A percentile compares a stretch with the other conserved stretches of the same genome.
Conservation (phyloP, 2,113 vertebrate genomes). For the Gymnocephalus cernua region DNA sequence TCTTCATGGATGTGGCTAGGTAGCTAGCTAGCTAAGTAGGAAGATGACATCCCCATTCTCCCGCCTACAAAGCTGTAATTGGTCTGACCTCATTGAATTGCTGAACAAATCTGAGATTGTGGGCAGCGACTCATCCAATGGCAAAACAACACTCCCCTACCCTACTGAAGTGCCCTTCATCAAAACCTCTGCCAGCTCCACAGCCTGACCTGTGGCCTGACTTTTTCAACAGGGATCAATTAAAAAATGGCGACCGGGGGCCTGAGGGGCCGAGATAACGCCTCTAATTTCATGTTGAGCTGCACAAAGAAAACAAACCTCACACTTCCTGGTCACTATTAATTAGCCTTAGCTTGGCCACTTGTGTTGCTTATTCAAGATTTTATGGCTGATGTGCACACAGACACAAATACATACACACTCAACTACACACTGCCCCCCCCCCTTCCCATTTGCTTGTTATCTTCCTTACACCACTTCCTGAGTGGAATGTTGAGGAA, state of each 20-base stretch:
- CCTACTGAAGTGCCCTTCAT: not conserved
- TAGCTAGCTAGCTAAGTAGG: not conserved
- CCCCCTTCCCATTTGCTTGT: slow-evolving; percentile 31
- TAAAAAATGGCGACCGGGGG: slow-evolving; percentile 59
- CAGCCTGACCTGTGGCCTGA: slow-evolving; percentile 21
- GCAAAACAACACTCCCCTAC: not conserved
- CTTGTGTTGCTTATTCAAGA: slow-evolving; percentile 74
- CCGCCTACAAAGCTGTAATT: not conserved
- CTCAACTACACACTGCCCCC: slow-evolving; percentile 4
- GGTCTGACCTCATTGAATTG: not conserved
- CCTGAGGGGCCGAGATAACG: slow-evolving; percentile 93
- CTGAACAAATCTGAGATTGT: not conserved
- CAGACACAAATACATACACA: slow-evolving; percentile 14
- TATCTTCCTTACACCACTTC: slow-evolving; percentile 74
- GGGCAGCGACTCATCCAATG: not conserved
- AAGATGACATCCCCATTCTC: not conserved
- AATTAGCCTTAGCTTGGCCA: slow-evolving; percentile 76
- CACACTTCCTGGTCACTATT: slow-evolving; percentile 88
- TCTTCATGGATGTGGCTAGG: not conserved
- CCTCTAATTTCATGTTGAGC: slow-evolving; percentile 86
- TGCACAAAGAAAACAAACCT: slow-evolving; percentile 87
- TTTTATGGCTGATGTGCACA: slow-evolving; percentile 49
- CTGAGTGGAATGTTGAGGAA: slow-evolving; percentile 69
- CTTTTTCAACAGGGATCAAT: slow-evolving; percentile 24
- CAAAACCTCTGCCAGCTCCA: not conserved